These are phyloP conservation scores for Alces alces DNA, from an alignment of 2,113 vertebrate genomes.

Conservation along the genomic window DNA sequence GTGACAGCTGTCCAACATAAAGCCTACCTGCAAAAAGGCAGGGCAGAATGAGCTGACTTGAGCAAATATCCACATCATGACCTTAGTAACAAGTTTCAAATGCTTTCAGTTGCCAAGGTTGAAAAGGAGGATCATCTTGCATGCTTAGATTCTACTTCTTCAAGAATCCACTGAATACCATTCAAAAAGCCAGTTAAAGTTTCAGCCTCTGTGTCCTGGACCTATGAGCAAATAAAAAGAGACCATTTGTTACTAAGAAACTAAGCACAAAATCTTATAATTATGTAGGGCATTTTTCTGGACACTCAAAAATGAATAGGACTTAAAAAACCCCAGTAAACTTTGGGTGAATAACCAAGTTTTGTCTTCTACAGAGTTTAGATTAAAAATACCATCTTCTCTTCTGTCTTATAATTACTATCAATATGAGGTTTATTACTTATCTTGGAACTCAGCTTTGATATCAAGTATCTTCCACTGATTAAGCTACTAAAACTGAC, in stretches of 20 bases:
- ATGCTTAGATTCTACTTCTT: constrained; percentile 83
- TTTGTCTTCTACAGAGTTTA: not conserved
- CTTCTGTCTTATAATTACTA: not conserved
- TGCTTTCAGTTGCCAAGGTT: not conserved
- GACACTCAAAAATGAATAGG: not conserved
- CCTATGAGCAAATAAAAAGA: constrained; percentile 73
- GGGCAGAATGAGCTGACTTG: not conserved
- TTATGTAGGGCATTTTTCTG: not conserved
- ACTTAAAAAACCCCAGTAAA: not conserved
- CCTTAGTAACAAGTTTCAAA: not conserved
- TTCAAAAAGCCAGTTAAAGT: constrained; percentile 87
- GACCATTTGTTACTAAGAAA: not conserved
- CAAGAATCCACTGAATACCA: constrained; percentile 92
- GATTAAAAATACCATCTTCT: not conserved
- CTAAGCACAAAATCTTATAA: not conserved
- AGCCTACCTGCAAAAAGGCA: not conserved
- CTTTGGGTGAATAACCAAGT: not conserved
- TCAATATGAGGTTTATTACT: not conserved
- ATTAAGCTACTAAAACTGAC: not conserved
- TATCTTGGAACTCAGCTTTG: not conserved
- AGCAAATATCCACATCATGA: constrained; percentile 32
- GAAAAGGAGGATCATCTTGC: constrained; percentile 50
- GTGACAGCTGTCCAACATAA: not conserved
- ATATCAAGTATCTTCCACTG: not conserved
- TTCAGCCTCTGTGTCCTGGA: constrained; percentile 89